A percentile compares a stretch with the other conserved stretches of the same genome.
Evolutionary conservation across 2,797 vertebrate genomes (phyloP).

Genomic region (Ciconia nigra): DNA sequence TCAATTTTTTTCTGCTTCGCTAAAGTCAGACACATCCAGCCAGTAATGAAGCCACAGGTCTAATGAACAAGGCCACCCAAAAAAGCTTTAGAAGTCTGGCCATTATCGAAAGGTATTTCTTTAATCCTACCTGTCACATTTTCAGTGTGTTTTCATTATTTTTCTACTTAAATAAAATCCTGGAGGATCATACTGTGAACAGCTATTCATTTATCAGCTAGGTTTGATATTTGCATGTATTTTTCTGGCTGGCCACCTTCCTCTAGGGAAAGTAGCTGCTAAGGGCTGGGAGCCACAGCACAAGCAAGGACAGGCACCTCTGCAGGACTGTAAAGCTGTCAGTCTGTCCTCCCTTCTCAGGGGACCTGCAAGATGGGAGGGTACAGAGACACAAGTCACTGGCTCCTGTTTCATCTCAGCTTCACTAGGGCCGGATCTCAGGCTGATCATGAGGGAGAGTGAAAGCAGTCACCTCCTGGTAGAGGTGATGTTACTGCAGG

Average conservation of each 20-base stretch:
- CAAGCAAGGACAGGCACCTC: background rate
- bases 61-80: background rate
- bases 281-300: background rate
- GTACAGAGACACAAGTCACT: rapidly evolving
- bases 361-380: rapidly evolving
- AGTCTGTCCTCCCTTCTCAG: background rate
- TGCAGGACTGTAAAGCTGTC: background rate
- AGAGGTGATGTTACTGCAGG: constrained; percentile 18
- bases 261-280: background rate
- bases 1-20: background rate
- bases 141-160: background rate
- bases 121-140: constrained; percentile 16
- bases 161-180: constrained; percentile 11
- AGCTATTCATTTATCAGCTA: background rate
- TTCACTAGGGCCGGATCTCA: background rate
- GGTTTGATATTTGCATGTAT: background rate
- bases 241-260: background rate
- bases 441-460: background rate
- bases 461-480: background rate
- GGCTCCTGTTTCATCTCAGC: background rate
- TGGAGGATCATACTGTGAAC: background rate
- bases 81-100: background rate
- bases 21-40: background rate
- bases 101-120: background rate
- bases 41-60: background rate